phyloP scores from a whole-genome alignment of 1,140 invertebrate species.

The Drosophila malerkotliana region DNA sequence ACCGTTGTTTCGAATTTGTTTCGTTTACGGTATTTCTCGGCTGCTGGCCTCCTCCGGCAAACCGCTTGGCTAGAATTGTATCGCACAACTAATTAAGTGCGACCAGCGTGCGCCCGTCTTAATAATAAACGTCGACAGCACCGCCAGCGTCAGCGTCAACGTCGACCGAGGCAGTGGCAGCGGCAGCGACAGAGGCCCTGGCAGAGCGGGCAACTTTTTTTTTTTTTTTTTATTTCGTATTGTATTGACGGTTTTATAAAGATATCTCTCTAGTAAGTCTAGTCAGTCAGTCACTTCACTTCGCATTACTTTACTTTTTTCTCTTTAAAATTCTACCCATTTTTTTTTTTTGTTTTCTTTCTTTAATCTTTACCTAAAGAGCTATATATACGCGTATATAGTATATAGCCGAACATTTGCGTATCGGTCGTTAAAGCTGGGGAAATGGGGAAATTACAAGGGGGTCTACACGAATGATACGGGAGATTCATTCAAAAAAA shows the following conservation, averaged over 20 bases:
- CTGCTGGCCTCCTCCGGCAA: conserved; percentile 40
- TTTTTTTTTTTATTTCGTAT: conserved; percentile 7
- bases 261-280: conserved; percentile 49
- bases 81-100: conserved; percentile 81
- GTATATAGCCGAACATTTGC: background rate
- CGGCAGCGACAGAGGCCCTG: background rate
- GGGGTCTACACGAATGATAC: conserved; percentile 4
- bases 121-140: conserved; percentile 67
- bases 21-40: conserved; percentile 1
- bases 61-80: conserved; percentile 79
- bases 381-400: background rate
- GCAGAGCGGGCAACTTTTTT: background rate
- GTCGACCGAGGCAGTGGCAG: background rate
- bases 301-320: background rate
- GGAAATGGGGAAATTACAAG: conserved; percentile 4
- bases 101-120: conserved; percentile 71
- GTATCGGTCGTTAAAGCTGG: background rate
- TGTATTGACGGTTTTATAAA: conserved; percentile 60
- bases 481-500: conserved; percentile 4
- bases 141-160: conserved; percentile 8
- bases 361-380: background rate
- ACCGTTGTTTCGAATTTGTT: conserved; percentile 17
- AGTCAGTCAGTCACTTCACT: conserved; percentile 33
- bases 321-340: background rate
- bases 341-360: background rate